A percentile compares a stretch with the other conserved stretches of the same genome.
These are phyloP conservation scores for Neolamprologus modestus DNA, from an alignment of 2,113 vertebrate species.

Conservation along the genomic window DNA sequence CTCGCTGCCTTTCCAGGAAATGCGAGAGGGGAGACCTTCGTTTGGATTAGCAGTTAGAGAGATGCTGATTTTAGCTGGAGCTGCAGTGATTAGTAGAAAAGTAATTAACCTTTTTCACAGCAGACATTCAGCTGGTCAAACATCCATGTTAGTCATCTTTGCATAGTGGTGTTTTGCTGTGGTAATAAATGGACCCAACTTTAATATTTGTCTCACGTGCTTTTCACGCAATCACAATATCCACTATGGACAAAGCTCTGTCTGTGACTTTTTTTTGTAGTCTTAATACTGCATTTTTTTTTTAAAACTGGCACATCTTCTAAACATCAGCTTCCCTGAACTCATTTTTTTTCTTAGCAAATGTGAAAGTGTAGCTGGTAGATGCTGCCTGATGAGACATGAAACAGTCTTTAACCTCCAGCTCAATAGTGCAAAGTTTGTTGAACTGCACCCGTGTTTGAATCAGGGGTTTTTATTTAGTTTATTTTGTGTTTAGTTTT, in stretches of 20 bases:
- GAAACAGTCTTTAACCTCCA: neutral
- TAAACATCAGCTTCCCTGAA: neutral
- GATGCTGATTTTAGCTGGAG: neutral
- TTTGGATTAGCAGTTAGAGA: neutral
- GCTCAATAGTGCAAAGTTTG: neutral
- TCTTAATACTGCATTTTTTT: neutral
- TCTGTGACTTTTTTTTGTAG: neutral
- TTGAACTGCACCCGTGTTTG: neutral
- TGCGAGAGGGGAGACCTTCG: neutral
- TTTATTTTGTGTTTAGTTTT: neutral
- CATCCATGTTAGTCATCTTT: neutral
- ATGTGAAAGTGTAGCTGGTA: neutral
- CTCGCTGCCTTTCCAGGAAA: neutral
- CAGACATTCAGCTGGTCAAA: neutral
- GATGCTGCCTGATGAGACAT: rapidly evolving
- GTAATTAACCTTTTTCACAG: neutral
- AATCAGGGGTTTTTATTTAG: rapidly evolving
- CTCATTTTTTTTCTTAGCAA: neutral
- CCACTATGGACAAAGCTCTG: neutral
- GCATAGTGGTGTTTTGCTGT: neutral
- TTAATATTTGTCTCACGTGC: neutral
- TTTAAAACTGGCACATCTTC: neutral
- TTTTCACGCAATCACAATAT: rapidly evolving
- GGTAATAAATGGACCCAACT: neutral
- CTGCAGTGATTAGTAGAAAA: neutral